Conservation (phyloP, 2,113 vertebrate species). For the Cairina moschata region DNA sequence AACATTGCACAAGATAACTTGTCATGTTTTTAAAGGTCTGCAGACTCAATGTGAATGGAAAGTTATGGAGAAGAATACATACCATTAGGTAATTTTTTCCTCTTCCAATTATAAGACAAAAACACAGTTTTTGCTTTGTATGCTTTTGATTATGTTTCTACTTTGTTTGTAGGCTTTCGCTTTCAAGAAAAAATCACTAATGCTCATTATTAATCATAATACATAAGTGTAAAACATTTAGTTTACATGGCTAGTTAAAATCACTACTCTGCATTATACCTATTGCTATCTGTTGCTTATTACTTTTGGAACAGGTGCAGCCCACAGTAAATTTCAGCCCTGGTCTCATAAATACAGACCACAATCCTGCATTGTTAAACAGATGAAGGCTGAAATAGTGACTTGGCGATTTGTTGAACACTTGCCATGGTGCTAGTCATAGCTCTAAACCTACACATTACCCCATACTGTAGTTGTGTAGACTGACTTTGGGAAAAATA, state of each 20-base stretch:
- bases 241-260: neutral
- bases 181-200: neutral
- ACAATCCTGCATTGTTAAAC: neutral
- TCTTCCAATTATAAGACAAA: neutral
- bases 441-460: neutral
- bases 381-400: neutral
- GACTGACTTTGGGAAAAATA: neutral
- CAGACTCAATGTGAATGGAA: neutral
- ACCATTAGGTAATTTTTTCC: accelerated
- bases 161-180: neutral
- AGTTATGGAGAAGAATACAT: neutral
- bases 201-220: neutral
- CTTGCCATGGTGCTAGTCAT: neutral
- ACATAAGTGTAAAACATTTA: neutral
- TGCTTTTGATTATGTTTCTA: neutral
- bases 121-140: neutral
- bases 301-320: neutral
- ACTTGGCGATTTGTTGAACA: neutral
- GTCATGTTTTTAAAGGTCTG: neutral
- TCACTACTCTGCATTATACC: neutral
- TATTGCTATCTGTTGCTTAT: neutral
- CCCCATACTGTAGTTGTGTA: neutral
- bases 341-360: neutral
- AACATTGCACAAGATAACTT: neutral
- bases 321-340: neutral